These are phyloP conservation scores for Leucoraja erinaceus DNA, from an alignment of 2,113 vertebrate species.

Conservation along the genomic window DNA sequence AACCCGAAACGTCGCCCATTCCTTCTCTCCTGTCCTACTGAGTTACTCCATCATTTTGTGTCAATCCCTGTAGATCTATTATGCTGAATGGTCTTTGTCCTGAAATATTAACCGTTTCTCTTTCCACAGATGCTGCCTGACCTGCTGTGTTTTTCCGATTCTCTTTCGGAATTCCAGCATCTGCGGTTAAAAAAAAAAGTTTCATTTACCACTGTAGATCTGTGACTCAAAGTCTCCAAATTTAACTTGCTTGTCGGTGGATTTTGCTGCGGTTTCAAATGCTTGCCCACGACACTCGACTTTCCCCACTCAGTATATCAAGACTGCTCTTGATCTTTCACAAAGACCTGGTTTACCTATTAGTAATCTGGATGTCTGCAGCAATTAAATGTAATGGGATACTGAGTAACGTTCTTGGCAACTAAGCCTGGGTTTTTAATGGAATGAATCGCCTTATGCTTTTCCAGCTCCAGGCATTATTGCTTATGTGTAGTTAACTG, in stretches of 20 bases:
- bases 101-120: no score
- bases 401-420: background rate
- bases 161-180: no score
- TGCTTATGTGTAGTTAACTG: background rate
- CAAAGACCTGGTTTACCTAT: background rate
- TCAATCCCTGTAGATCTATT: no score
- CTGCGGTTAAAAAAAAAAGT: no score
- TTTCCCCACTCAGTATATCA: background rate
- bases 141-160: no score
- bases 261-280: background rate
- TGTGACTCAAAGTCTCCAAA: background rate
- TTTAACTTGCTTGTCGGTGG: background rate
- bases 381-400: background rate
- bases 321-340: background rate
- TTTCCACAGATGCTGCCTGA: no score
- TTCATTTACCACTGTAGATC: no score
- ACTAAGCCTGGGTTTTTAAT: background rate
- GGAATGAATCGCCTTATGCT: background rate
- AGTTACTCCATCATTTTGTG: no score
- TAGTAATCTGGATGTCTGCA: background rate
- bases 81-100: no score
- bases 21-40: no score
- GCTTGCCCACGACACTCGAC: background rate
- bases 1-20: no score
- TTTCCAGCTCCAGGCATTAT: background rate